Evolutionary conservation across 1,140 invertebrate genomes (phyloP), one percentile per base, ranked within the genome.

Genomic region (Zophobas atratus): DNA sequence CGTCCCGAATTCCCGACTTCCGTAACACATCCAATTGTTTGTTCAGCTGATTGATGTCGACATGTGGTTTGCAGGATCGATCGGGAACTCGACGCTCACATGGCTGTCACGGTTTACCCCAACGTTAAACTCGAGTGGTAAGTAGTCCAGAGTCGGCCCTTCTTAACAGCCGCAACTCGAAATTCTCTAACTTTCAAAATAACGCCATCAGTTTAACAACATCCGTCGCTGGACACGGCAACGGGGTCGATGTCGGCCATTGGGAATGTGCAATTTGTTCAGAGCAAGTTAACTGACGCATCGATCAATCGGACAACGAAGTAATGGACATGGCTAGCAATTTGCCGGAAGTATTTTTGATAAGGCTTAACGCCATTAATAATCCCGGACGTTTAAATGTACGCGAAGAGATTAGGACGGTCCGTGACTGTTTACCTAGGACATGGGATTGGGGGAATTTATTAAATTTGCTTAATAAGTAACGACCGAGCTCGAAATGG

Each of bases 101-200:
- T 79, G 77, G 77, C 77, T 76, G 77, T 79, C 73, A 79, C 73
- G 51, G 77, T 79, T 76, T 79, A 79, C 74, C 67, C 77, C 51
- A 79, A 79, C 73, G 74, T 79, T 67, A 76, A 79, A 76, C 77
- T 79, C 57, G 74, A 79, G 48, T 79, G 77, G 77, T 79, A 55
- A 79, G 77, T 79, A 75, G 5, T 20, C 20, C 53, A 46, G 34
- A 53, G 6, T 33, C n/a, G 38, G 60, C 5, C 20, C 60, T 43
- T 67, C 60, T 67, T 67, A 67, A 57, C 8, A 57, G 55, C 55
- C 55, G 34, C 55, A 57, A 35, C 3, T 43, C 43, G 60, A 36
- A 67, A 67, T 67, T 67, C 60, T 67, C 60, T 67, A 67, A 67
- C 60, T 67, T 67, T 43, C 60, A 67, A 67, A 67, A 67, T 67